phyloP scores from a whole-genome alignment of 2,113 vertebrate species.

The Etheostoma cragini region DNA sequence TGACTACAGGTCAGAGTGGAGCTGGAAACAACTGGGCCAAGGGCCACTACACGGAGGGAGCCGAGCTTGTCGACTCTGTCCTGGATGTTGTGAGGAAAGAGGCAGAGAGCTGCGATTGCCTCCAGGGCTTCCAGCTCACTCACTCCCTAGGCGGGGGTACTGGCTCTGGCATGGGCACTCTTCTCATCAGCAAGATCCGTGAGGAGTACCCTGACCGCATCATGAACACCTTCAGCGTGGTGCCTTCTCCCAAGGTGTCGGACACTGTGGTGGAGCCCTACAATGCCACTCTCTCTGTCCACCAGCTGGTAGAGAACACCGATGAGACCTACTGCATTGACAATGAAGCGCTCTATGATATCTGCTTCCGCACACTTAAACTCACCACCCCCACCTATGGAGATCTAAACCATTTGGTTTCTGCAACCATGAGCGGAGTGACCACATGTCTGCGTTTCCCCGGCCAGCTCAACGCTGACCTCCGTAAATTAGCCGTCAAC shows the following conservation, averaged over 20 bases:
- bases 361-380: conserved; percentile 88
- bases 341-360: conserved; percentile 87
- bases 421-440: conserved; percentile 87
- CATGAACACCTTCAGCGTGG: conserved; percentile 89
- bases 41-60: conserved; percentile 88
- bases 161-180: conserved; percentile 86
- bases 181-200: conserved; percentile 88
- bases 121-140: conserved; percentile 88
- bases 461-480: conserved; percentile 86
- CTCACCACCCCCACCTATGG: conserved; percentile 87
- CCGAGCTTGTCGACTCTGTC: conserved; percentile 87
- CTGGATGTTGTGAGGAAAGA: conserved; percentile 87
- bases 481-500: conserved; percentile 87
- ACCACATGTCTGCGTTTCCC: conserved; percentile 88
- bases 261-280: conserved; percentile 89
- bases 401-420: conserved; percentile 87
- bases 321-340: conserved; percentile 88
- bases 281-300: conserved; percentile 87
- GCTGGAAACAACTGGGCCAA: conserved; percentile 89
- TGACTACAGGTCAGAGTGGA: conserved; percentile 83
- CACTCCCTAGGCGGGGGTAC: conserved; percentile 86
- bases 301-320: conserved; percentile 88
- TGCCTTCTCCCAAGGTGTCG: conserved; percentile 87
- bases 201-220: conserved; percentile 89
- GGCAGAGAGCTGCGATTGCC: conserved; percentile 86